These are phyloP conservation scores for Melanotaenia parkinsoni DNA, from an alignment of 2,797 vertebrate genomes.

Conservation along the genomic window DNA sequence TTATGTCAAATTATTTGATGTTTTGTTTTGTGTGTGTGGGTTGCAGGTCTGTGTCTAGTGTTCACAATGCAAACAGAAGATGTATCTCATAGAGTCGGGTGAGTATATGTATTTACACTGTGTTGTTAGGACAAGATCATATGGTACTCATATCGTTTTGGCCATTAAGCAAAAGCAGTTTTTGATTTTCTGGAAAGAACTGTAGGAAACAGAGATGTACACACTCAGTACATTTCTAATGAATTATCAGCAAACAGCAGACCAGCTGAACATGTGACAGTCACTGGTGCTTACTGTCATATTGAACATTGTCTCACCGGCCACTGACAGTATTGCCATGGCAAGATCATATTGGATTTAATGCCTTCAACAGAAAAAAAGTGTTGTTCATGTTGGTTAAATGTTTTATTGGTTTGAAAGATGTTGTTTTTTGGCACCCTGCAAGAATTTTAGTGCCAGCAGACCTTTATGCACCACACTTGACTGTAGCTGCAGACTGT, in stretches of 20 bases:
- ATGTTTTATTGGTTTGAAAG: background rate
- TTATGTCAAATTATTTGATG: background rate
- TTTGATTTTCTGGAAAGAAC: background rate
- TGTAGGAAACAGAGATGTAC: background rate
- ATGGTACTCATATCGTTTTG: background rate
- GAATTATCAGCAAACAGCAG: background rate
- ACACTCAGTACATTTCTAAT: background rate
- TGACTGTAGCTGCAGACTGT: background rate
- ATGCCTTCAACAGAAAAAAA: too few relatives aligned
- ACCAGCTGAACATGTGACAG: background rate
- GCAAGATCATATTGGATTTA: background rate
- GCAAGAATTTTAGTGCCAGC: background rate
- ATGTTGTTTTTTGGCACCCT: background rate
- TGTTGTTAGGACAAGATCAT: background rate
- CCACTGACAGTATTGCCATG: too few relatives aligned
- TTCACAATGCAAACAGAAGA: slow-evolving; percentile 83
- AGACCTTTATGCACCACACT: too few relatives aligned
- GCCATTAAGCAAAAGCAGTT: background rate
- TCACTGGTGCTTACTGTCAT: background rate
- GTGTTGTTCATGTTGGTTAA: background rate
- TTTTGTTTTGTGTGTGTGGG: slow-evolving; percentile 24
- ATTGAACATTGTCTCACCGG: background rate
- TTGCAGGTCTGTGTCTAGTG: slow-evolving; percentile 91
- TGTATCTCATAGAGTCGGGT: slow-evolving; percentile 84
- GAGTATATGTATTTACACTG: slow-evolving; percentile 9